phyloP scores from a whole-genome alignment of 2,888 invertebrate species.

The Parnassius apollo region DNA sequence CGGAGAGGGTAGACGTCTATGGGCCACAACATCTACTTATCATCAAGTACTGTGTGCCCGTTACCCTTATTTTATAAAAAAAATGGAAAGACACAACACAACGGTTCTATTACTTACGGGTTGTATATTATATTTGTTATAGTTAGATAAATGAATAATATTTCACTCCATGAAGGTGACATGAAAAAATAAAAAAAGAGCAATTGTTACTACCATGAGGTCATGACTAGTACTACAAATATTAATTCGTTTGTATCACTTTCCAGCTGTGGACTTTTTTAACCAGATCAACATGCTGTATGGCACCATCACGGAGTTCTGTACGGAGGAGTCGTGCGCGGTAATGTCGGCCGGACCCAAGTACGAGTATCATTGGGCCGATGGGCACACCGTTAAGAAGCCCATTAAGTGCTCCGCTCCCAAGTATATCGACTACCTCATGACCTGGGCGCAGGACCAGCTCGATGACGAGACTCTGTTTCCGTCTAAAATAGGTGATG shows the following conservation, averaged over 20 bases:
- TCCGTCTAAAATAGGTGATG: constrained; percentile 93
- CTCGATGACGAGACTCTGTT: constrained; percentile 98
- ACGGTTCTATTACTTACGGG: too few relatives aligned
- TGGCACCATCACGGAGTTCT: constrained; percentile 99
- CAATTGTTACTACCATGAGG: too few relatives aligned
- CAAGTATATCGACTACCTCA: constrained; percentile 99
- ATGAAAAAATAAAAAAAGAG: too few relatives aligned
- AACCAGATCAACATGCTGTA: constrained; percentile 99
- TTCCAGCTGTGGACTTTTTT: constrained; percentile 98
- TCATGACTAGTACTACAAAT: too few relatives aligned
- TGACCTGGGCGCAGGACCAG: constrained; percentile 99
- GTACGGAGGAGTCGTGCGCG: constrained; percentile 97
- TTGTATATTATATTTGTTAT: too few relatives aligned
- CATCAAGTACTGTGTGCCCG: too few relatives aligned
- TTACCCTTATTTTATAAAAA: too few relatives aligned
- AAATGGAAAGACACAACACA: too few relatives aligned
- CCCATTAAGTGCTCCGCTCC: constrained; percentile 99
- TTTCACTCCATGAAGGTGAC: too few relatives aligned
- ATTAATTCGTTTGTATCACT: neutral
- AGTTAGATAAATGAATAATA: too few relatives aligned
- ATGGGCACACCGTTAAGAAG: constrained; percentile 98
- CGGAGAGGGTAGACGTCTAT: too few relatives aligned
- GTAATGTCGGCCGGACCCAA: constrained; percentile 99
- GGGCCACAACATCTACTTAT: too few relatives aligned
- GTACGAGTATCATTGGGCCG: constrained; percentile 99